Base-by-base conservation (phyloP, 2,888 invertebrate genomes). In the Parapristionchus giblindavisi region DNA sequence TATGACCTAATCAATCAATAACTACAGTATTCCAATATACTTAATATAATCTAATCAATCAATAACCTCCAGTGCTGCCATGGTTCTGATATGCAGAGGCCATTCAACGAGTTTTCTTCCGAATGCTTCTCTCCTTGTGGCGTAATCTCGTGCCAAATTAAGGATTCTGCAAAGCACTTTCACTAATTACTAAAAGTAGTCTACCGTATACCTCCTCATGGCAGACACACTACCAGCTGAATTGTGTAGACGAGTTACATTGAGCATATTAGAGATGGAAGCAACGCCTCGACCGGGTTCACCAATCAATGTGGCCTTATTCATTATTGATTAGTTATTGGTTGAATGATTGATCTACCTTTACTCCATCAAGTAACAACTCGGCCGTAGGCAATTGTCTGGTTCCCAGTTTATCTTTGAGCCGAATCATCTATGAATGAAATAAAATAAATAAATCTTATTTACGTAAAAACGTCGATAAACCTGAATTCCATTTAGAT, bases 381-480 rank as follows among this genome's bases (percentile, higher is more conserved):
- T 91, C 91, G 3, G 91, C 91, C 0, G 91, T 91, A 5, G 91
- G 91, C 56, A 91, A 82, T 8, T 91, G 91, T 63, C 90, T 84
- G 1, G 91, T 91, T n/a, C 91, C 91, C 52, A 91, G 87, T 84
- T 91, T 91, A 81, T 91, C 89, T 85, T 91, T 91, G 79, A 91
- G 85, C 72, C 89, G 88, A 73, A 90, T 85, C 70, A 91, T 88
- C 80, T 91, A n/a, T 27, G 27, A n/a, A 56, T 36, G 29, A 61
- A 61, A 36, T 61, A 58, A 58, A 27, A 58, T 32, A 6, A 48
- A 48, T 48, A 48, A 21, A 14, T n/a, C n/a, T n/a, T n/a, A n/a
- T 52, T n/a, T 27, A 56, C 27, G 27, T n/a, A 27, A 56, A 56
- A 56, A 8, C 21, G 4, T 8, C 24, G 2, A 6, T 27, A 1